Evolutionary conservation across 2,888 invertebrate genomes (phyloP).

Genomic region (Lampropteryx suffumata): DNA sequence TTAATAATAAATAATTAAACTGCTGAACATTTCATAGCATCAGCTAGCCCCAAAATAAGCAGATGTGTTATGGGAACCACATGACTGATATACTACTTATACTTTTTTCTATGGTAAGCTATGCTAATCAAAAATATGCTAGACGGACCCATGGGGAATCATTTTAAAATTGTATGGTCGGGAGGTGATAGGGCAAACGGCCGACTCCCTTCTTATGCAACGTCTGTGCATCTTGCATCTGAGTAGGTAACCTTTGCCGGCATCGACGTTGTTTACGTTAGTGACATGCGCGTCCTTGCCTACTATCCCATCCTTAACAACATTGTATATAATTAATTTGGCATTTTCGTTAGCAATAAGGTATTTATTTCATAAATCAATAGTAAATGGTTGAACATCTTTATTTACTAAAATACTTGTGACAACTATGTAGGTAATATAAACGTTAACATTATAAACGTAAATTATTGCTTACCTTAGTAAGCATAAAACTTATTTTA

Average conservation of each 20-base stretch:
- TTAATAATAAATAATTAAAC: too few species aligned
- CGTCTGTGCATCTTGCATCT: constrained; percentile 63
- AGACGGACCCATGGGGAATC: not conserved
- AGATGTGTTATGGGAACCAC: too few species aligned
- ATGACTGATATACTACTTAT: too few species aligned
- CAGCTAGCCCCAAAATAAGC: too few species aligned
- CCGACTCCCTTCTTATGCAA: constrained; percentile 56
- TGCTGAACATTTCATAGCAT: too few species aligned
- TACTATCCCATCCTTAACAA: constrained; percentile 22
- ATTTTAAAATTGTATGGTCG: constrained; percentile 10
- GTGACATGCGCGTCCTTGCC: constrained; percentile 51
- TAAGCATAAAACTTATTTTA: too few species aligned
- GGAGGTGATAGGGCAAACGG: constrained; percentile 22
- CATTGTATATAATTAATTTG: constrained; percentile 12
- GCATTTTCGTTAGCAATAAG: constrained; percentile 10
- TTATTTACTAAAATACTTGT: too few species aligned
- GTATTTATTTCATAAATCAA: not conserved
- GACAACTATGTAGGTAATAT: too few species aligned
- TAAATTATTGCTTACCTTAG: too few species aligned
- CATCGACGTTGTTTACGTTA: constrained; percentile 55
- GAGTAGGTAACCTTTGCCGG: constrained; percentile 71
- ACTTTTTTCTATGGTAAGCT: too few species aligned
- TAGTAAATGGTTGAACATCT: not conserved
- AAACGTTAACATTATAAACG: too few species aligned
- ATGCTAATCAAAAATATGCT: too few species aligned